Evolutionary conservation across 2,797 vertebrate genomes (phyloP).

Genomic region (Gambelia wislizenii): DNA sequence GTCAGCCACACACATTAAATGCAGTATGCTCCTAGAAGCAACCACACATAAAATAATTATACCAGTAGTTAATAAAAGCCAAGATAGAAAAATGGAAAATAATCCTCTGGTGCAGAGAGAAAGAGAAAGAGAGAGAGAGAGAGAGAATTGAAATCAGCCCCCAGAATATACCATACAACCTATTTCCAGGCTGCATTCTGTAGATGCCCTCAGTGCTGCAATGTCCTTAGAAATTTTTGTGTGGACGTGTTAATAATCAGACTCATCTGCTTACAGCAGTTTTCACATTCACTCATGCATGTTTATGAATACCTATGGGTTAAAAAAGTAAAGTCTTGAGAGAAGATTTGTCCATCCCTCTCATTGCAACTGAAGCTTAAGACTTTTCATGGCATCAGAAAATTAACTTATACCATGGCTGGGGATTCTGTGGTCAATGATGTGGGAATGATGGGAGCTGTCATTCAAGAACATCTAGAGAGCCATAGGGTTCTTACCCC

Average conservation of each 20-base stretch:
- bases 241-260: slow-evolving; percentile 62
- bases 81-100: neutral
- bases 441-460: no score
- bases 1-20: neutral
- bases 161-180: slow-evolving; percentile 12
- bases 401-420: neutral
- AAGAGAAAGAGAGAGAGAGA: neutral
- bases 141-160: neutral
- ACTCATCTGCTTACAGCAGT: slow-evolving; percentile 43
- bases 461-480: no score
- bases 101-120: neutral
- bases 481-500: no score
- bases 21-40: neutral
- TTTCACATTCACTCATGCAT: slow-evolving; percentile 50
- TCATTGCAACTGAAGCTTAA: neutral
- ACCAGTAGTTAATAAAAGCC: neutral
- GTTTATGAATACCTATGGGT: slow-evolving; percentile 48
- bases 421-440: neutral
- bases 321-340: slow-evolving; percentile 33
- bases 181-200: slow-evolving; percentile 10
- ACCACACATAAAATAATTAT: neutral
- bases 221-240: slow-evolving; percentile 30
- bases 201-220: neutral
- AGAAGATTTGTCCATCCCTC: neutral
- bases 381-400: neutral